These are phyloP conservation scores for Brachynemurus nebulosus DNA, from an alignment of 2,888 invertebrate species.

Conservation along the genomic window DNA sequence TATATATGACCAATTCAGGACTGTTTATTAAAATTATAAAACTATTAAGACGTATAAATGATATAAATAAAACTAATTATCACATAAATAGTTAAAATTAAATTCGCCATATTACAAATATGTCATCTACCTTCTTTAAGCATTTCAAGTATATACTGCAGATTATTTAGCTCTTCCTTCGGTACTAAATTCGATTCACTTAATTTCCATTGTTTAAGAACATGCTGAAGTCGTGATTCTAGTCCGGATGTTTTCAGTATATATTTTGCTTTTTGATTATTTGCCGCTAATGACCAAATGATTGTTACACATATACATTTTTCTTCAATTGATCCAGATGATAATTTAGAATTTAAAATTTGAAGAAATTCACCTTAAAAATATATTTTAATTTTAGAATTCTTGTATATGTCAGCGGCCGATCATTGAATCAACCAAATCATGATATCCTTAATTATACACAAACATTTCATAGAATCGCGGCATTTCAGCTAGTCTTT, in stretches of 20 bases:
- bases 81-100: slow-evolving; percentile 4
- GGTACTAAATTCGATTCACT: slow-evolving; percentile 22
- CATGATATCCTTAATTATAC: too few species aligned
- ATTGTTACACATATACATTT: slow-evolving; percentile 37
- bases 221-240: slow-evolving; percentile 33
- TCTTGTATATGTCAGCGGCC: too few species aligned
- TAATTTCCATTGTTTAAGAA: slow-evolving; percentile 31
- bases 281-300: slow-evolving; percentile 52
- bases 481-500: too few species aligned
- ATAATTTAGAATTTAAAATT: slow-evolving; percentile 32
- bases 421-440: too few species aligned
- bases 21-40: too few species aligned
- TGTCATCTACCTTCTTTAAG: slow-evolving; percentile 20
- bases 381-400: too few species aligned
- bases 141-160: slow-evolving; percentile 26
- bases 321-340: slow-evolving; percentile 31
- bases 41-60: slow-evolving; percentile 1
- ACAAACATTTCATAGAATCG: too few species aligned
- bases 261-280: slow-evolving; percentile 51
- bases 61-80: slow-evolving; percentile 6
- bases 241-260: slow-evolving; percentile 37
- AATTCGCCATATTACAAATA: slow-evolving; percentile 3
- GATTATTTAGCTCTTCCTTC: slow-evolving; percentile 23
- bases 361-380: slow-evolving; percentile 37
- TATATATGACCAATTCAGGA: too few species aligned